phyloP scores from a whole-genome alignment of 2,797 vertebrate species.

The Furcifer pardalis region DNA sequence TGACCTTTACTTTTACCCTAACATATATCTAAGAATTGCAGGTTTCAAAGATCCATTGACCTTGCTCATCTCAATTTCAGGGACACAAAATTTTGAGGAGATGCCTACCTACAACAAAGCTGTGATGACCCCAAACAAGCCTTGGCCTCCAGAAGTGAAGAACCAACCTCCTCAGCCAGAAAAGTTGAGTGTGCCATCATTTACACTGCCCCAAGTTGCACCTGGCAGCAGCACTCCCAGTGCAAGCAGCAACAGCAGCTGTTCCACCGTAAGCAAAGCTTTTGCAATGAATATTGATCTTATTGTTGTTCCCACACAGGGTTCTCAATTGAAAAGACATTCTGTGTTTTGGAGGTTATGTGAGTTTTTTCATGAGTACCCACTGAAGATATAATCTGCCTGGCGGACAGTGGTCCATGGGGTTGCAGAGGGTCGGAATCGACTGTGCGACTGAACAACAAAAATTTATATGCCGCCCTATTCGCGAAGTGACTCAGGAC shows the following conservation, averaged over 20 bases:
- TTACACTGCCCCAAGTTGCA: conserved; percentile 82
- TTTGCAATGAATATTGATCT: neutral
- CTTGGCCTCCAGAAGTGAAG: conserved; percentile 80
- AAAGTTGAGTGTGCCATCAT: conserved; percentile 71
- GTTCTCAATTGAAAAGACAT: conserved; percentile 11
- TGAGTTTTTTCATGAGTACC: neutral
- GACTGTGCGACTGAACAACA: too few relatives aligned
- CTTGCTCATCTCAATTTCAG: conserved; percentile 68
- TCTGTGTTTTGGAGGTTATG: neutral
- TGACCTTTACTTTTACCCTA: too few relatives aligned
- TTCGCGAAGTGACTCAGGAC: too few relatives aligned
- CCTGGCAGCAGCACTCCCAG: conserved; percentile 87
- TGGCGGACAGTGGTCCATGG: too few relatives aligned
- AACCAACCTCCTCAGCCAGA: conserved; percentile 70
- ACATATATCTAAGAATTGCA: conserved; percentile 41
- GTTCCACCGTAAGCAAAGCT: conserved; percentile 86
- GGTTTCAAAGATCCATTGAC: conserved; percentile 42
- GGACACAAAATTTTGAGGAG: conserved; percentile 82
- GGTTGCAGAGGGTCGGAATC: too few relatives aligned
- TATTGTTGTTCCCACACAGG: neutral
- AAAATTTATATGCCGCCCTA: too few relatives aligned
- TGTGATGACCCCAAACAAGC: conserved; percentile 76
- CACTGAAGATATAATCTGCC: neutral
- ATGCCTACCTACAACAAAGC: conserved; percentile 75
- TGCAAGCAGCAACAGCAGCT: conserved; percentile 86